Evolutionary conservation across 2,113 vertebrate species (phyloP), one percentile per base, ranked within the genome.

Genomic region (Prolemur simus): DNA sequence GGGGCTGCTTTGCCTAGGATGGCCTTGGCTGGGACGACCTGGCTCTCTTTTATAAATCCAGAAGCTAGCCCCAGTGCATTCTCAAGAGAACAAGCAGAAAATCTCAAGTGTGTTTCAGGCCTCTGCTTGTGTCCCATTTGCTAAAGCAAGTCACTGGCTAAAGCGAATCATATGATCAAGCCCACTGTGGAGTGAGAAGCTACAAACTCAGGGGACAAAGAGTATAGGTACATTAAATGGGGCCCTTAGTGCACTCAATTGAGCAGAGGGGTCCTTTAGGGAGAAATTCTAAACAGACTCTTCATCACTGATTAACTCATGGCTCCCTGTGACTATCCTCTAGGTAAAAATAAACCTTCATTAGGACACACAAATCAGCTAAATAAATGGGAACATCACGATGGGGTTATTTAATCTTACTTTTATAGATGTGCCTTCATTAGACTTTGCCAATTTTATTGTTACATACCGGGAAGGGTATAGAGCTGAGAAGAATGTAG

Each of bases 391-490:
- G 45, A 96, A 54, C 47, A 56, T 60, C 68, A 93, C 52, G 87
- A n/a, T 80, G 42, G 45, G 32, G 17, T 91, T 76, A 96, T 80
- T 96, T 95, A 80, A 93, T 85, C 27, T 94, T 80, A 69, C 64
- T 20, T 90, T 93, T 89, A 74, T 45, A 87, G 63, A 89, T 71
- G 8, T 88, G 25, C 8, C n/a, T 15, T 95, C 86, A 96, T 58
- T 95, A 94, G 23, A 85, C 39, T 89, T 76, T 95, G 23, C 27
- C 63, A 87, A 89, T 6, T 93, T 95, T 73, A 90, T 85, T 85
- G 58, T 68, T 29, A 63, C 60, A n/a, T 49, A 94, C 37, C 1
- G 5, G 52, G n/a, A 95, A 94, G n/a, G 27, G 6, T 52, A 66
- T 0, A 92, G 32, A 84, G n/a, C 21, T 52, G 54, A 96, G 45